Conservation (phyloP, 2,888 invertebrate species). For the Galerucella calmariensis region DNA sequence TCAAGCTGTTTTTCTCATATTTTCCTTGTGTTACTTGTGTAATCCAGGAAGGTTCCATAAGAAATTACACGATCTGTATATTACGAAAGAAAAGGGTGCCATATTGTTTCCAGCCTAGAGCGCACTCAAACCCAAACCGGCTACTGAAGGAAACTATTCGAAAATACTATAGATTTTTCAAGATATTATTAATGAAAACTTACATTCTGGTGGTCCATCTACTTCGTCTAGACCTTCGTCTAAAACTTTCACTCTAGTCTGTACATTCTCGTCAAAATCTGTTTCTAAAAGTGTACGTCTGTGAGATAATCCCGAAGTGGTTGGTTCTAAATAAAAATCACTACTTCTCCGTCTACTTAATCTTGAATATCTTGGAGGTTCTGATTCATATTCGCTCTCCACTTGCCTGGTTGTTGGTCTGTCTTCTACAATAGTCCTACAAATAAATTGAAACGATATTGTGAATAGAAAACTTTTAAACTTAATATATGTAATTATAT, state of each 20-base stretch:
- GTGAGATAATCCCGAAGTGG: slow-evolving; percentile 25
- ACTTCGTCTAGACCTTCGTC: slow-evolving; percentile 34
- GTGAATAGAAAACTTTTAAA: background rate
- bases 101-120: background rate
- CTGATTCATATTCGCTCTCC: slow-evolving; percentile 44
- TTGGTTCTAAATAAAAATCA: slow-evolving; percentile 59
- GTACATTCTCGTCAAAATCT: slow-evolving; percentile 39
- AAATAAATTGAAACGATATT: slow-evolving; percentile 10
- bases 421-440: slow-evolving; percentile 41
- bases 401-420: slow-evolving; percentile 30
- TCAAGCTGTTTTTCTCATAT: no score
- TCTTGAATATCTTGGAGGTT: slow-evolving; percentile 43
- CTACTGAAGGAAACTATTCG: no score
- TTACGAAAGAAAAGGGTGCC: background rate
- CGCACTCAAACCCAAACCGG: no score
- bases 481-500: background rate
- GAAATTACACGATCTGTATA: background rate
- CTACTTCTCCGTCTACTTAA: slow-evolving; percentile 54
- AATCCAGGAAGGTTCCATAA: no score
- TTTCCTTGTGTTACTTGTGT: no score
- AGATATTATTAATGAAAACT: slow-evolving; percentile 6
- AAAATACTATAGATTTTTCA: no score
- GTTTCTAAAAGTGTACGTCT: slow-evolving; percentile 40
- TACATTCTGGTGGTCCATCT: slow-evolving; percentile 32
- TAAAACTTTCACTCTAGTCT: slow-evolving; percentile 32